phyloP scores from a whole-genome alignment of 2,113 vertebrate species.

The Ameiurus melas region DNA sequence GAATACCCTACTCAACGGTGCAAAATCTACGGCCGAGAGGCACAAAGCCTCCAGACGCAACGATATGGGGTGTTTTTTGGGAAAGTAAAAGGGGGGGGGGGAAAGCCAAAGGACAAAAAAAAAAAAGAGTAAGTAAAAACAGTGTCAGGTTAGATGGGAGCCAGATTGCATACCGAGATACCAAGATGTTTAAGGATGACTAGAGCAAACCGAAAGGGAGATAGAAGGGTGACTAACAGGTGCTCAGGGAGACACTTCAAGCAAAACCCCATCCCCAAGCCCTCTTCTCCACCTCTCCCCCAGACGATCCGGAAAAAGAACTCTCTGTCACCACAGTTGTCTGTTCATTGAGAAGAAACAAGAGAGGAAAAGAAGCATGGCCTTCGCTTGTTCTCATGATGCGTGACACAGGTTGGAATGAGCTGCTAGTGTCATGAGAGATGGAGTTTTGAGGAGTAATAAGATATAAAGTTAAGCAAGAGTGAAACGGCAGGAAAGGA shows the following conservation, averaged over 20 bases:
- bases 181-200: conserved; percentile 28
- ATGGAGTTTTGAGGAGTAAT: conserved; percentile 12
- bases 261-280: not conserved
- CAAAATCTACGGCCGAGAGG: conserved; percentile 34
- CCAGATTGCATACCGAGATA: conserved; percentile 5
- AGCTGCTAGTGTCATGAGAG: conserved; percentile 11
- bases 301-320: conserved; percentile 13
- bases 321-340: conserved; percentile 34
- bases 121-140: no score
- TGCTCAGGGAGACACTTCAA: conserved; percentile 10
- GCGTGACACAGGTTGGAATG: conserved; percentile 14
- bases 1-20: conserved; percentile 42
- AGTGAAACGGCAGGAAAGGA: conserved; percentile 31
- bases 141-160: conserved; percentile 31
- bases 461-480: conserved; percentile 34
- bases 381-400: conserved; percentile 14
- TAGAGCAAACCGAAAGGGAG: conserved; percentile 26
- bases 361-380: conserved; percentile 6
- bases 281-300: not conserved
- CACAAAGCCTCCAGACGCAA: conserved; percentile 39
- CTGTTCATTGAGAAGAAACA: conserved; percentile 12
- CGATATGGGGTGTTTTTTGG: conserved; percentile 52
- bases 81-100: no score
- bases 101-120: no score
- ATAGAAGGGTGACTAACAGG: conserved; percentile 22